phyloP scores from a whole-genome alignment of 2,113 vertebrate species.

The Saccopteryx bilineata region DNA sequence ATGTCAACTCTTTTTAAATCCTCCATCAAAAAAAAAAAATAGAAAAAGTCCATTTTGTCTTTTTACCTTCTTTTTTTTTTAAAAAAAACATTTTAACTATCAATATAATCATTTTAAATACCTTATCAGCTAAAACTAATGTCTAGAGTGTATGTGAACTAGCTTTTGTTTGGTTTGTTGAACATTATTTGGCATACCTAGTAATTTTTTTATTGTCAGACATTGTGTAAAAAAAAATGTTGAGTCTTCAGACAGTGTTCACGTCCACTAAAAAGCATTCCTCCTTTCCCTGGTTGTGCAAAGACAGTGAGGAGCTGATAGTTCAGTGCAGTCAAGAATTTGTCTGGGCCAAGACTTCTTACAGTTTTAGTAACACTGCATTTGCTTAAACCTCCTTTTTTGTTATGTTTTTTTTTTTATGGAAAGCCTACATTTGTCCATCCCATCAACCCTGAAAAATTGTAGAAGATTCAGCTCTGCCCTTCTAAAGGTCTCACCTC shows the following conservation, averaged over 20 bases:
- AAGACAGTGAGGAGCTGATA: neutral
- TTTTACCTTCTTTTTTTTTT: neutral
- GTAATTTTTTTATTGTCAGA: neutral
- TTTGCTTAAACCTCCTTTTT: neutral
- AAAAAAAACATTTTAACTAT: neutral
- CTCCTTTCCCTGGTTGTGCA: neutral
- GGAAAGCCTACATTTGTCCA: neutral
- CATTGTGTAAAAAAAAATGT: neutral
- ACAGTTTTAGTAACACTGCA: neutral
- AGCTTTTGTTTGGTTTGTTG: neutral
- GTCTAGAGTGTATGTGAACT: neutral
- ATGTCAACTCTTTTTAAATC: neutral
- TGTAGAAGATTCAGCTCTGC: neutral
- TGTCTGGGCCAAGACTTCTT: neutral
- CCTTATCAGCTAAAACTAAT: neutral
- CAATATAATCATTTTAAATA: neutral
- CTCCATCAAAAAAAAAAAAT: neutral
- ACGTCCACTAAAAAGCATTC: neutral
- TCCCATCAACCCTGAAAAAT: neutral
- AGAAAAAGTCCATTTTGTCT: neutral
- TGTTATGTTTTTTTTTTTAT: neutral
- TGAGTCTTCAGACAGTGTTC: neutral
- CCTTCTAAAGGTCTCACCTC: neutral
- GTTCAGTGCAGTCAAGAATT: neutral
- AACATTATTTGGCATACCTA: neutral